A percentile compares a stretch with the other conserved stretches of the same genome.
These are phyloP conservation scores for Apostichopus parvimensis DNA, from an alignment of 35 echinoderm and acorn worm genomes.

Conservation along the genomic window DNA sequence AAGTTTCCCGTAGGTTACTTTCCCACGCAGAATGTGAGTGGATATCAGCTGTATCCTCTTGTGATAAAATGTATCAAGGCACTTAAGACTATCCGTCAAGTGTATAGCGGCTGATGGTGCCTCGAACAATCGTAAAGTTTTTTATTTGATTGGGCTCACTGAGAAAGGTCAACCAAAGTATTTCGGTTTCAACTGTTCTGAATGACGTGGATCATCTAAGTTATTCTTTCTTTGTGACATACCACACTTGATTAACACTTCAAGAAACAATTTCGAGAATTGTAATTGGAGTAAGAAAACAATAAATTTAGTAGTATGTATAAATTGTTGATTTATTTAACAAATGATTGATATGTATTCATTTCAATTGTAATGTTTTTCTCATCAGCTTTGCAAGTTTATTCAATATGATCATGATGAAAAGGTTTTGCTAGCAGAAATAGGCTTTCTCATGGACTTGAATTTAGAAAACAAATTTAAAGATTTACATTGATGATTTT, in stretches of 20 bases:
- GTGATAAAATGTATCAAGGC: background rate
- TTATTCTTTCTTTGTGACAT: background rate
- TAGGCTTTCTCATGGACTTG: background rate
- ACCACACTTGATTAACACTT: slow-evolving; percentile 22
- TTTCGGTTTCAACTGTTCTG: background rate
- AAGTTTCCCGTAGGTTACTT: slow-evolving; percentile 31
- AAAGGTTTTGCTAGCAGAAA: too few species aligned
- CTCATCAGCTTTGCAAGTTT: too few species aligned
- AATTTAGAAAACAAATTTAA: too few species aligned
- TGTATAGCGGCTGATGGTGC: slow-evolving; percentile 18
- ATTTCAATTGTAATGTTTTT: too few species aligned
- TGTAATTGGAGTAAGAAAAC: too few species aligned
- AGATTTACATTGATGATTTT: background rate
- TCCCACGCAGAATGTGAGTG: background rate
- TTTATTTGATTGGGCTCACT: background rate
- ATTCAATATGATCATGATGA: too few species aligned
- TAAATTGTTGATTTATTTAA: too few species aligned
- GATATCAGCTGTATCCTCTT: background rate
- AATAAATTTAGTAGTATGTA: too few species aligned
- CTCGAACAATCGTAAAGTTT: background rate
- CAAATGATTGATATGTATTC: too few species aligned
- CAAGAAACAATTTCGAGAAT: too few species aligned
- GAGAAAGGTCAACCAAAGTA: background rate
- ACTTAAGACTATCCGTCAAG: background rate
- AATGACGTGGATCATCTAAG: background rate